phyloP scores from a whole-genome alignment of 2,888 invertebrate species.

The Tetragnatha montana region DNA sequence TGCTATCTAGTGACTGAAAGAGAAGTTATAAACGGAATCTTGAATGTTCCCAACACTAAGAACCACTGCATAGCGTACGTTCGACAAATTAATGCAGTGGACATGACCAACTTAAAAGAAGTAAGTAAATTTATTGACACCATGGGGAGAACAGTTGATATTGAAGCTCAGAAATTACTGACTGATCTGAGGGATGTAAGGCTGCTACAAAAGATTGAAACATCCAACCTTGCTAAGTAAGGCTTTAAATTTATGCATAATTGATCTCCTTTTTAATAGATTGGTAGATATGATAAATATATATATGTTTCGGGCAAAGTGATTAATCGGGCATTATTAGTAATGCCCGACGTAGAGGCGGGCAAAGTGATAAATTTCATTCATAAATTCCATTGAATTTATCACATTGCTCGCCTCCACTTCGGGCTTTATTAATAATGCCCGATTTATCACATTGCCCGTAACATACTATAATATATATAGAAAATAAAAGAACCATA shows the following conservation, averaged over 20 bases:
- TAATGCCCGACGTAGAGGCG: too few species aligned
- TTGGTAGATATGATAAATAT: background rate
- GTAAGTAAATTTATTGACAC: constrained; percentile 97
- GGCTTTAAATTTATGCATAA: background rate
- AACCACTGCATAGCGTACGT: constrained; percentile 95
- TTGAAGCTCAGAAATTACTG: constrained; percentile 92
- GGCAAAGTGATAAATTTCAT: too few species aligned
- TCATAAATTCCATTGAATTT: too few species aligned
- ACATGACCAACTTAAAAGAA: constrained; percentile 93
- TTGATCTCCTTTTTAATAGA: background rate
- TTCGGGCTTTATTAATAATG: too few species aligned
- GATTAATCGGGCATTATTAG: too few species aligned
- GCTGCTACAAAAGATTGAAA: constrained; percentile 90
- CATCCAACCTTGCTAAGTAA: constrained; percentile 91
- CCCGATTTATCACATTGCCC: too few species aligned
- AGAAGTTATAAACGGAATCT: constrained; percentile 95
- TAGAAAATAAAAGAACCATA: too few species aligned
- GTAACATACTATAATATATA: too few species aligned
- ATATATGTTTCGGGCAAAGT: background rate
- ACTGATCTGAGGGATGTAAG: constrained; percentile 92
- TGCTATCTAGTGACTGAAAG: constrained; percentile 90
- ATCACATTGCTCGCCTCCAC: too few species aligned
- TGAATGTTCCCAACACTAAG: constrained; percentile 94
- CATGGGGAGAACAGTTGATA: constrained; percentile 91
- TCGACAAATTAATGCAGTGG: constrained; percentile 97